Base-by-base conservation (phyloP, 2,888 invertebrate genomes). In the Apodemia hepburni region DNA sequence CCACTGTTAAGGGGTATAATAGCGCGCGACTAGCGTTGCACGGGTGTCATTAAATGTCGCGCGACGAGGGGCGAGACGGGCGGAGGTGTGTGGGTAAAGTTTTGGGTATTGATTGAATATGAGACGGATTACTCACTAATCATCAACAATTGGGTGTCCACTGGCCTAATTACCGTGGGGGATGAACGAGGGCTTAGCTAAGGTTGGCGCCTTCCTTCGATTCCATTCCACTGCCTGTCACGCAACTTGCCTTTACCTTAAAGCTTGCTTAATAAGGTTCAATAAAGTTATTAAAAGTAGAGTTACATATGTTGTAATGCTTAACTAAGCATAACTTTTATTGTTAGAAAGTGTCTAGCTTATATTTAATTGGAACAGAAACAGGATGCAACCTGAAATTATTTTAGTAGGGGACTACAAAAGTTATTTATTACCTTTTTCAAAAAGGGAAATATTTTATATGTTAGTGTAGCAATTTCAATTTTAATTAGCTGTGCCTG, bases 21-120 rank as follows among this genome's bases (percentile, higher is more conserved):
- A 74, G 87, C 76, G 73, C 80, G 83, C 69, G 69, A 71, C 72
- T 70, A 68, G 64, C 76, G 79, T 78, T 90, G 90, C 90, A 91
- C 89, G 90, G 90, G 89, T 91, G 91, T 91, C 91, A 91, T 91
- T 91, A 91, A 91, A 91, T 90, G 91, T 91, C 90, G 91, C 86
- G 87, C 88, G 87, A 82, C 83, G 88, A 81, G 89, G 88, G 90
- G 84, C 70, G 82, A 76, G 80, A 83, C 75, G 89, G 82, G 84
- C 74, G 80, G 87, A 85, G 89, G 89, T 86, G 88, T 89, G 87
- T 87, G 87, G 89, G 84, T 87, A 88, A 89, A 90, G 89, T 90
- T 91, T 91, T 90, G 91, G 91, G 90, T 91, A 91, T 91, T 90
- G 90, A 91, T 91, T 91, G 90, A 90, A 90, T 90, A 90, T 90